phyloP scores from a whole-genome alignment of 1,140 invertebrate genomes.

The Eurosta solidaginis region DNA sequence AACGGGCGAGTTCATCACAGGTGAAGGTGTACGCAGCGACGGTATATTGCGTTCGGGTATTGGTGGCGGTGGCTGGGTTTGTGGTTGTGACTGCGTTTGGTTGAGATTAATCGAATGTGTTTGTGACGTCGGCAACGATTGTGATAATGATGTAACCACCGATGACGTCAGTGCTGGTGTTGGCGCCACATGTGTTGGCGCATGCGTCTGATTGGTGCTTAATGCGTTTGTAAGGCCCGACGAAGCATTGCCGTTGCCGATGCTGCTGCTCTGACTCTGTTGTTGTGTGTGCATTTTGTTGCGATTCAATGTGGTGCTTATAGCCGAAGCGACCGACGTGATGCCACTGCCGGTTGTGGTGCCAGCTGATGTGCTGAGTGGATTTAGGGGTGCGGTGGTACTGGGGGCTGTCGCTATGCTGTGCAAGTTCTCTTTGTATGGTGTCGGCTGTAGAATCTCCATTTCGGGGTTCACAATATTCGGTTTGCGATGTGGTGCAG shows the following conservation, averaged over 20 bases:
- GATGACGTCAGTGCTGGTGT: slow-evolving; percentile 38
- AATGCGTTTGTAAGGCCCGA: neutral
- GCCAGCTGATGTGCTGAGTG: neutral
- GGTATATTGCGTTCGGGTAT: slow-evolving; percentile 47
- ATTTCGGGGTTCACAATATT: slow-evolving; percentile 35
- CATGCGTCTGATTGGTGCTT: slow-evolving; percentile 34
- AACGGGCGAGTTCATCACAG: slow-evolving; percentile 50
- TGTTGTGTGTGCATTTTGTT: slow-evolving; percentile 16
- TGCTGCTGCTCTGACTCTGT: slow-evolving; percentile 1
- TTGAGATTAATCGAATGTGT: no score
- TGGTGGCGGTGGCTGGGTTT: slow-evolving; percentile 48
- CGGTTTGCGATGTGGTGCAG: slow-evolving; percentile 55
- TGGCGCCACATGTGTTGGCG: slow-evolving; percentile 38
- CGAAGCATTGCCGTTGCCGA: neutral
- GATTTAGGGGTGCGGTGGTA: slow-evolving; percentile 9
- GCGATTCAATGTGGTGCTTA: slow-evolving; percentile 30
- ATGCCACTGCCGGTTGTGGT: neutral
- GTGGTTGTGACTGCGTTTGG: neutral
- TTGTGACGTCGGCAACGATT: neutral
- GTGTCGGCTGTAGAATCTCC: slow-evolving; percentile 32
- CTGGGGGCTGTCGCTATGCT: neutral
- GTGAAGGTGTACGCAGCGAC: slow-evolving; percentile 49
- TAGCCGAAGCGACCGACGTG: slow-evolving; percentile 22
- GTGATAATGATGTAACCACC: neutral
- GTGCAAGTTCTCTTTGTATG: slow-evolving; percentile 27